phyloP scores from a whole-genome alignment of 2,888 invertebrate species.

The Zaprionus obscuricornis region DNA sequence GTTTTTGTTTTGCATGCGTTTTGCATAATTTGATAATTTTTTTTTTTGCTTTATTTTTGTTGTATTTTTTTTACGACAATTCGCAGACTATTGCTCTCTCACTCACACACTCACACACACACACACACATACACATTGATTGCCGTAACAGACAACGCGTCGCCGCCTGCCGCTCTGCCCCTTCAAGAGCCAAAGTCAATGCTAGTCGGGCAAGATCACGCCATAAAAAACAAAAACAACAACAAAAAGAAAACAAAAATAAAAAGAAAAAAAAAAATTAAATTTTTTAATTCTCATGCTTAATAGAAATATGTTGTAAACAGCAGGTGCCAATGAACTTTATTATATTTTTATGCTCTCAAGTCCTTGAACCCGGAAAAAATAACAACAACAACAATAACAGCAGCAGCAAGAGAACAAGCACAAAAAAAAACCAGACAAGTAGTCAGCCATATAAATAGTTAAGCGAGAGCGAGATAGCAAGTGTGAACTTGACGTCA shows the following conservation, averaged over 20 bases:
- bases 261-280: slow-evolving; percentile 26
- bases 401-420: slow-evolving; percentile 6
- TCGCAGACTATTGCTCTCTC: no score
- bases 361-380: slow-evolving; percentile 69
- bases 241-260: slow-evolving; percentile 6
- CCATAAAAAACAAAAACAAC: slow-evolving; percentile 15
- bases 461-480: slow-evolving; percentile 23
- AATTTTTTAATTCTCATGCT: slow-evolving; percentile 41
- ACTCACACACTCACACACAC: no score
- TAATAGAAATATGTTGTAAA: slow-evolving; percentile 67
- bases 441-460: not conserved
- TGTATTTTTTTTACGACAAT: slow-evolving; percentile 43
- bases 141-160: slow-evolving; percentile 52
- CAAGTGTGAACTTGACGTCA: slow-evolving; percentile 68
- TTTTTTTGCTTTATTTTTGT: slow-evolving; percentile 20
- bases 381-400: slow-evolving; percentile 26
- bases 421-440: not conserved
- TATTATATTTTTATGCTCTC: slow-evolving; percentile 51
- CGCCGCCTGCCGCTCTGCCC: not conserved
- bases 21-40: slow-evolving; percentile 66
- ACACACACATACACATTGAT: slow-evolving; percentile 22
- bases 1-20: slow-evolving; percentile 48
- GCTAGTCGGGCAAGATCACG: slow-evolving; percentile 32
- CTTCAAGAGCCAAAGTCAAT: not conserved
- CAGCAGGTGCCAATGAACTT: slow-evolving; percentile 76